phyloP scores from a whole-genome alignment of 2,113 vertebrate genomes.

The Lophochroa leadbeateri region DNA sequence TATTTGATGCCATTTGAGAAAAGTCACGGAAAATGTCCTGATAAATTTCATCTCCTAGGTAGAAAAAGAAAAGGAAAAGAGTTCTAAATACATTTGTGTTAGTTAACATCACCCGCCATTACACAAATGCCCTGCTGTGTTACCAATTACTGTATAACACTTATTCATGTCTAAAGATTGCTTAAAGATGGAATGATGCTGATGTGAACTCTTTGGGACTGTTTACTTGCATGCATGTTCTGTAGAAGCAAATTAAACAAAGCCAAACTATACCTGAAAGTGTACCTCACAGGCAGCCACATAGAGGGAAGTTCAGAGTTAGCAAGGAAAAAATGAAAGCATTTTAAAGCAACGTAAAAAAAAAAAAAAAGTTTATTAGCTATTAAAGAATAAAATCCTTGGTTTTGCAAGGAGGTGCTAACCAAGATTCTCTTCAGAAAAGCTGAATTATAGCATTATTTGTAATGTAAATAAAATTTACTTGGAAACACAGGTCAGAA shows the following conservation, averaged over 20 bases:
- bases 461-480: background rate
- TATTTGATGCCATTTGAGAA: constrained; percentile 97
- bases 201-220: background rate
- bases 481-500: constrained; percentile 25
- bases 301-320: constrained; percentile 73
- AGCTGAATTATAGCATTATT: background rate
- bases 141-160: background rate
- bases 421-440: background rate
- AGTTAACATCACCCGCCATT: background rate
- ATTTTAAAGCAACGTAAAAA: constrained; percentile 68
- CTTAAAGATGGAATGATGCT: constrained; percentile 26
- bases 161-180: background rate
- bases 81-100: background rate
- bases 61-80: constrained; percentile 42
- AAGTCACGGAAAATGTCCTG: constrained; percentile 99
- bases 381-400: constrained; percentile 33
- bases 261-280: constrained; percentile 75
- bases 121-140: background rate
- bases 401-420: constrained; percentile 8
- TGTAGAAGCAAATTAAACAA: constrained; percentile 53
- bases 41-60: constrained; percentile 93
- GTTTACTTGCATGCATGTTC: constrained; percentile 36
- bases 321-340: constrained; percentile 70
- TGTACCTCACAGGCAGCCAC: constrained; percentile 72
- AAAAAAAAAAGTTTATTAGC: constrained; percentile 58